Percentiles rank a stretch among this genome's conserved stretches.
phyloP scores from a whole-genome alignment of 2,888 invertebrate species.

The Polyommatus iphigenia region DNA sequence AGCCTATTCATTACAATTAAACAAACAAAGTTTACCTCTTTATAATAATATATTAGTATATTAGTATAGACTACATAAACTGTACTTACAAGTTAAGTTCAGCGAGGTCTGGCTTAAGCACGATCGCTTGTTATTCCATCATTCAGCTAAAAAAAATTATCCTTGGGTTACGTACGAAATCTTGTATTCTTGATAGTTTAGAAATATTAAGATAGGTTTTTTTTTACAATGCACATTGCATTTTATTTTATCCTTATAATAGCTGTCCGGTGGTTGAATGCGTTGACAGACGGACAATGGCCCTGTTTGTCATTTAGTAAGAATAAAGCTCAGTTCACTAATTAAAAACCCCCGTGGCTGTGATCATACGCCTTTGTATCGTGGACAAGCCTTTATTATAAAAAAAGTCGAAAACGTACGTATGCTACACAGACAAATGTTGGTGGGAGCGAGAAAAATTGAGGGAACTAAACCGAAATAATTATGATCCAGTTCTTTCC shows the following conservation, averaged over 20 bases:
- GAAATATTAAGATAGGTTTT: too few species aligned
- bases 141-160: too few species aligned
- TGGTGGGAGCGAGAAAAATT: not conserved
- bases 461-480: not conserved
- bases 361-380: conserved; percentile 13
- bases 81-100: too few species aligned
- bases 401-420: not conserved
- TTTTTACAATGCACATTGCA: too few species aligned
- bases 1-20: too few species aligned
- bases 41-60: too few species aligned
- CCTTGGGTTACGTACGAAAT: too few species aligned
- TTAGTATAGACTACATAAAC: too few species aligned
- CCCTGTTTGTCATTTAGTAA: not conserved
- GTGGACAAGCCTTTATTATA: conserved; percentile 10
- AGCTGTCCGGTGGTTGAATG: not conserved
- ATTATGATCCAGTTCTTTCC: not conserved
- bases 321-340: conserved; percentile 21
- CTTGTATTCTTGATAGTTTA: too few species aligned
- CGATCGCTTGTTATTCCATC: too few species aligned
- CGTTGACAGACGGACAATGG: conserved; percentile 20
- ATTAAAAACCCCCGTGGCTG: conserved; percentile 23
- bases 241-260: not conserved
- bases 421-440: not conserved
- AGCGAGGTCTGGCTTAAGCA: too few species aligned
- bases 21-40: too few species aligned